Base-by-base conservation (phyloP, 1,140 invertebrate genomes). In the Phymorhynchus buccinoides region DNA sequence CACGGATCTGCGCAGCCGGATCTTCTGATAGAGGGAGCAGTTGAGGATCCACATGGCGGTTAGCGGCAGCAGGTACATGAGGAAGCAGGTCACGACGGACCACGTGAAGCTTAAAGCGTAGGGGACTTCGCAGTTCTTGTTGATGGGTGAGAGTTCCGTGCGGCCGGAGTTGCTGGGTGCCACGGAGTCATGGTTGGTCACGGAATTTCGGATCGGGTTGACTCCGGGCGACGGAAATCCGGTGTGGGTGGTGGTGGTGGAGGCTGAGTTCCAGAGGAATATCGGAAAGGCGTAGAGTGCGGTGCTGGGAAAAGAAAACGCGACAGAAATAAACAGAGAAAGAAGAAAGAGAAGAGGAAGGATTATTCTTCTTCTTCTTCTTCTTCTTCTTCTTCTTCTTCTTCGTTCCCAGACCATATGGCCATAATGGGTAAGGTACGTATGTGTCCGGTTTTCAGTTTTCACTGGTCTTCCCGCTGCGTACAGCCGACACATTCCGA, bases 1-100 rank as follows among this genome's bases (percentile, higher is more conserved):
- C 81, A 88, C 89, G 39, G 85, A 88, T 77, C 90, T 89, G n/a
- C 90, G 80, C 62, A 88, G 77, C 52, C 86, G 86, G 48, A 91
- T 88, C 83, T 89, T 89, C 27, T 89, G 86, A 79, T 89, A 91
- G 37, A 91, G 88, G n/a, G 89, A 88, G 84, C 87, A 85, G 62
- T 91, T 91, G 9, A 91, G 62, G 12, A 85, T 84, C 80, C 89
- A 86, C 62, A 91, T 80, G 22, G 86, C 85, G 14, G 88, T 22
- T 3, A 91, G 73, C 3, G 89, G 89, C 66, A 89, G 84, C 39
- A 90, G 81, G 83, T 89, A 91, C 85, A 89, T 86, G 3, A 90
- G 75, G 32, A 87, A 83, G 37, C 87, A 87, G 35, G 87, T 87
- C 30, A 87, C 85, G 6, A 88, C 80, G 18, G 85, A 86, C 71